Conservation (phyloP, 2,888 invertebrate species). For the Geophilus truncorum region DNA sequence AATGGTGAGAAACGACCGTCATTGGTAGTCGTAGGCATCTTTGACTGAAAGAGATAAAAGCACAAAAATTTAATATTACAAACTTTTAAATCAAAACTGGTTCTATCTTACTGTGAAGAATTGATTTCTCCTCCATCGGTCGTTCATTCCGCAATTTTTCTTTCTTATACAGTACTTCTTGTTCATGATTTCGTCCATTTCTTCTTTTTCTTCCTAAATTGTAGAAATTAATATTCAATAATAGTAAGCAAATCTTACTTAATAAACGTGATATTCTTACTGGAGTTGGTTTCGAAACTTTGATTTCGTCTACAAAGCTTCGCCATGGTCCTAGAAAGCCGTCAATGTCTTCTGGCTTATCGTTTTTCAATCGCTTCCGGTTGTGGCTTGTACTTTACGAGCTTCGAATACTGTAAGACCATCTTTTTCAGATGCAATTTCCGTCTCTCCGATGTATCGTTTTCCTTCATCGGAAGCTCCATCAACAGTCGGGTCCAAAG, state of each 20-base stretch:
- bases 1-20: conserved; percentile 85
- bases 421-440: conserved; percentile 65
- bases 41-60: conserved; percentile 61
- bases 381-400: conserved; percentile 65
- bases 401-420: conserved; percentile 81
- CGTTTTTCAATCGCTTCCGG: conserved; percentile 80
- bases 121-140: conserved; percentile 89
- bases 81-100: not conserved
- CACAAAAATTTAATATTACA: not conserved
- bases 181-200: conserved; percentile 86
- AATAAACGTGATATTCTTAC: no score
- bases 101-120: conserved; percentile 70
- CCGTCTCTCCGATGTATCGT: conserved; percentile 58
- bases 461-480: conserved; percentile 46
- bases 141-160: conserved; percentile 84
- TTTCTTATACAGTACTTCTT: conserved; percentile 84
- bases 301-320: conserved; percentile 81
- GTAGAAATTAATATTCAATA: conserved; percentile 45
- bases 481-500: conserved; percentile 85
- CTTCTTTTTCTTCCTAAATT: conserved; percentile 75
- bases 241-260: conserved; percentile 64
- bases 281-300: conserved; percentile 82
- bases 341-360: conserved; percentile 82
- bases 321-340: conserved; percentile 99
- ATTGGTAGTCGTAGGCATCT: conserved; percentile 92